Evolutionary conservation across 1,140 invertebrate genomes (phyloP).

Genomic region (Bombus pascuorum): DNA sequence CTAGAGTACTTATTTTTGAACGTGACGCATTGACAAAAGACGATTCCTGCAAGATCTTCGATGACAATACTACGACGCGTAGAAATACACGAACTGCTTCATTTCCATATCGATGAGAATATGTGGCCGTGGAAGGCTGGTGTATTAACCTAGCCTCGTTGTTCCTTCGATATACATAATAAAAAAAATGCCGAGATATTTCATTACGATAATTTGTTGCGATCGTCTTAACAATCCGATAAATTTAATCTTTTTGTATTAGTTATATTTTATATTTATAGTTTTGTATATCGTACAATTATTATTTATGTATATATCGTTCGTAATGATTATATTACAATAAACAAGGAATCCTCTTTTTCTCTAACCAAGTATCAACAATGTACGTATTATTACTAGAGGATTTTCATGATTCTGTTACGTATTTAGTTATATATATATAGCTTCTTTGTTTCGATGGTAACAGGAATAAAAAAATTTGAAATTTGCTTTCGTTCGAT

Average conservation of each 20-base stretch:
- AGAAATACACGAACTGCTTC: background rate
- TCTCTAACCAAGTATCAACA: too few relatives aligned
- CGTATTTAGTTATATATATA: too few relatives aligned
- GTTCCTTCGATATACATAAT: background rate
- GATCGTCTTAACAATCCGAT: background rate
- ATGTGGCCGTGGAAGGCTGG: background rate
- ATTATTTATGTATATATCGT: background rate
- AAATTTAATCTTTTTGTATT: background rate
- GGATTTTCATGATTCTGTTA: too few relatives aligned
- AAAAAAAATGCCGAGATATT: background rate
- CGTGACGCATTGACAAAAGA: conserved; percentile 32
- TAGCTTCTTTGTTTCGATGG: too few relatives aligned
- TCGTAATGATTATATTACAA: too few relatives aligned
- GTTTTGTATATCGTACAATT: background rate
- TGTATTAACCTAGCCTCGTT: background rate
- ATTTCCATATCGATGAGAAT: conserved; percentile 5
- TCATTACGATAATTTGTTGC: background rate
- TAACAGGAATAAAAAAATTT: too few relatives aligned
- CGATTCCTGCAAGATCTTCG: conserved; percentile 20
- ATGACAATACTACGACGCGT: conserved; percentile 8
- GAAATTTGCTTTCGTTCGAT: too few relatives aligned
- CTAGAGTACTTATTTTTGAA: conserved; percentile 23
- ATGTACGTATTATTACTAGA: too few relatives aligned
- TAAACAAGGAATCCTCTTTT: too few relatives aligned
- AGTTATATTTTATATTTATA: background rate